These are phyloP conservation scores for Columbina picui DNA, from an alignment of 2,113 vertebrate genomes.

Conservation along the genomic window DNA sequence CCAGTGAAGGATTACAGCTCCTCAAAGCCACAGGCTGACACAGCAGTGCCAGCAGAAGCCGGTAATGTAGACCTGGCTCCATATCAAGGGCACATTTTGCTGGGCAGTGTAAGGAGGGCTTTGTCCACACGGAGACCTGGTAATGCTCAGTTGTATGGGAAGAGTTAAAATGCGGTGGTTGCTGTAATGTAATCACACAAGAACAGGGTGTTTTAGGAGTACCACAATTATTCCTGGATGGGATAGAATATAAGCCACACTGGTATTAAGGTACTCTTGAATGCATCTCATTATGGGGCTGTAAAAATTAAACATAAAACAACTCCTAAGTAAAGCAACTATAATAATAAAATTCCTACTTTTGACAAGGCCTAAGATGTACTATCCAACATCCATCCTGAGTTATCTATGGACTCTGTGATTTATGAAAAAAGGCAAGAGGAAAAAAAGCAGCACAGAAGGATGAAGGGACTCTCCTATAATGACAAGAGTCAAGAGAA, in stretches of 20 bases:
- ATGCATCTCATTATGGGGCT: rapidly evolving
- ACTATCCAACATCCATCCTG: neutral
- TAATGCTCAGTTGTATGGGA: neutral
- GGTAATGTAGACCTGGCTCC: neutral
- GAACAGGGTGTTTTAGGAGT: neutral
- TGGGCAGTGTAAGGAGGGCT: neutral
- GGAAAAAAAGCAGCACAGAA: neutral
- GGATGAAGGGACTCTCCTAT: neutral
- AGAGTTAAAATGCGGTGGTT: conserved; percentile 1
- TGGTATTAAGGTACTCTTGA: neutral
- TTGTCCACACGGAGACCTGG: neutral
- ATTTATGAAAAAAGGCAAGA: neutral
- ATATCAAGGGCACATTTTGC: neutral
- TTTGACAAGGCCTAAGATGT: neutral
- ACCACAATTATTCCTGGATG: neutral
- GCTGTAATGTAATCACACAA: neutral
- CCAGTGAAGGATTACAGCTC: conserved; percentile 19
- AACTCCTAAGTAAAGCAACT: neutral
- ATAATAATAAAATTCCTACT: neutral
- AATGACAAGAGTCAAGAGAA: neutral
- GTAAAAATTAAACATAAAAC: neutral
- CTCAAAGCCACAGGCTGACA: conserved; percentile 22
- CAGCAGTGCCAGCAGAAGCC: neutral
- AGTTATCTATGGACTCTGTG: rapidly evolving
- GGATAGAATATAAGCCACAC: neutral